Evolutionary conservation across 2,797 vertebrate genomes (phyloP).

Genomic region (Falco concolor): DNA sequence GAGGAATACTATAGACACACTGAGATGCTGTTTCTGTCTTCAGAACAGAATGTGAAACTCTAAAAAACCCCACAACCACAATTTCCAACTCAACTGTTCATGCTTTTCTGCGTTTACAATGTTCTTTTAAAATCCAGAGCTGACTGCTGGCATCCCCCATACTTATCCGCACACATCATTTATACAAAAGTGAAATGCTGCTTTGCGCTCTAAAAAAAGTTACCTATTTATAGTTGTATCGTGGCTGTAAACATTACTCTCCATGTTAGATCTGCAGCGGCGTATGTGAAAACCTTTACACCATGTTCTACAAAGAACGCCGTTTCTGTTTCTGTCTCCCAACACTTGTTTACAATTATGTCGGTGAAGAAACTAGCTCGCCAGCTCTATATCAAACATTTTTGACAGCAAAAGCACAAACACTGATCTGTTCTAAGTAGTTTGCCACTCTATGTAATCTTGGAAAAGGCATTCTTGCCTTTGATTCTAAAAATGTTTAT

Average conservation of each 20-base stretch:
- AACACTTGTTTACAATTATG: constrained; percentile 50
- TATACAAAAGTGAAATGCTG: background rate
- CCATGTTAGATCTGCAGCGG: background rate
- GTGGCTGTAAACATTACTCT: background rate
- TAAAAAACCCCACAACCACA: background rate
- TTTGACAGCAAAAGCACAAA: constrained; percentile 67
- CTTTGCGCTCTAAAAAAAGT: background rate
- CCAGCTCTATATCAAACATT: constrained; percentile 58
- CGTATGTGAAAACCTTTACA: background rate
- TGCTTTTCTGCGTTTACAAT: background rate
- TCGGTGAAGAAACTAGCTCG: constrained; percentile 49
- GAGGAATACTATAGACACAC: background rate
- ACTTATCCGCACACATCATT: background rate
- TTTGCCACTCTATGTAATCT: constrained; percentile 60
- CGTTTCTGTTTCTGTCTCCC: constrained; percentile 41
- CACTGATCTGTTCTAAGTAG: constrained; percentile 48
- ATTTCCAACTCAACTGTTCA: background rate
- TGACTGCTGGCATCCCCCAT: fast-evolving
- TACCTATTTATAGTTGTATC: background rate
- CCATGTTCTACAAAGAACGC: background rate
- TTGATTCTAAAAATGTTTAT: constrained; percentile 74
- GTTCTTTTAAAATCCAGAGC: background rate
- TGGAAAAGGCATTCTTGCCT: constrained; percentile 66
- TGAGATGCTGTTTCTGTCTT: background rate
- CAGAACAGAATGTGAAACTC: background rate